Conservation (phyloP, 2,888 invertebrate species). For the Yponomeuta evonymella region DNA sequence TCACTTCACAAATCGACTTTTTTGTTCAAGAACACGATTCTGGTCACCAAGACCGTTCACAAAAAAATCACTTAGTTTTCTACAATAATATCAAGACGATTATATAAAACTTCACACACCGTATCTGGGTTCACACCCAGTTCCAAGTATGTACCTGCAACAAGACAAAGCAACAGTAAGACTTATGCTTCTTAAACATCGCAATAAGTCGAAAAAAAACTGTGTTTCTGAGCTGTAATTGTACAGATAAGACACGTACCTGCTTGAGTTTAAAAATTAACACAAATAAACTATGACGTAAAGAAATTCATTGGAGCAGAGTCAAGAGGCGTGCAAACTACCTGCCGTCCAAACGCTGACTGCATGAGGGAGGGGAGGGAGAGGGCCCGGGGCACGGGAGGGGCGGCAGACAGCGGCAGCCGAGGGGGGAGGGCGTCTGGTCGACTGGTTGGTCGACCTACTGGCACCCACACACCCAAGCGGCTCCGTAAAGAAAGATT, state of each 20-base stretch:
- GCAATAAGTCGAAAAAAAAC: slow-evolving; percentile 28
- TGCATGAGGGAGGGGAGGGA: slow-evolving; percentile 32
- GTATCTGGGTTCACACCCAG: slow-evolving; percentile 72
- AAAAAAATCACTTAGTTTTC: slow-evolving; percentile 46
- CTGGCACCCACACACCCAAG: slow-evolving; percentile 50
- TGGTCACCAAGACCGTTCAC: slow-evolving; percentile 17
- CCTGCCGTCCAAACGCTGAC: slow-evolving; percentile 51
- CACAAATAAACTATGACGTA: slow-evolving; percentile 67
- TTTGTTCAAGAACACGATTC: slow-evolving; percentile 32
- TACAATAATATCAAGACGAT: slow-evolving; percentile 54
- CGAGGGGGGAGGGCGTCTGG: slow-evolving; percentile 69
- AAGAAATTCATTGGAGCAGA: slow-evolving; percentile 39
- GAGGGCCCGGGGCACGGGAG: slow-evolving; percentile 39
- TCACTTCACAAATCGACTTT: slow-evolving; percentile 42
- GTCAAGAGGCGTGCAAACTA: slow-evolving; percentile 34
- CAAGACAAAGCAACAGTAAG: slow-evolving; percentile 70
- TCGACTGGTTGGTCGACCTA: slow-evolving; percentile 73
- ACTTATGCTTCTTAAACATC: slow-evolving; percentile 36
- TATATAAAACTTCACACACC: slow-evolving; percentile 70
- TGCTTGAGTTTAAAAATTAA: slow-evolving; percentile 46
- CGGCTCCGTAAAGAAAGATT: slow-evolving; percentile 15
- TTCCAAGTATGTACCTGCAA: slow-evolving; percentile 71
- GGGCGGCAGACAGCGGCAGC: slow-evolving; percentile 51
- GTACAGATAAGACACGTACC: slow-evolving; percentile 43
- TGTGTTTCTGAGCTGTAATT: slow-evolving; percentile 26